Percentiles rank a stretch among this genome's conserved stretches.
Conservation (phyloP, 2,797 vertebrate species). For the Brachyrhaphis roseni region DNA sequence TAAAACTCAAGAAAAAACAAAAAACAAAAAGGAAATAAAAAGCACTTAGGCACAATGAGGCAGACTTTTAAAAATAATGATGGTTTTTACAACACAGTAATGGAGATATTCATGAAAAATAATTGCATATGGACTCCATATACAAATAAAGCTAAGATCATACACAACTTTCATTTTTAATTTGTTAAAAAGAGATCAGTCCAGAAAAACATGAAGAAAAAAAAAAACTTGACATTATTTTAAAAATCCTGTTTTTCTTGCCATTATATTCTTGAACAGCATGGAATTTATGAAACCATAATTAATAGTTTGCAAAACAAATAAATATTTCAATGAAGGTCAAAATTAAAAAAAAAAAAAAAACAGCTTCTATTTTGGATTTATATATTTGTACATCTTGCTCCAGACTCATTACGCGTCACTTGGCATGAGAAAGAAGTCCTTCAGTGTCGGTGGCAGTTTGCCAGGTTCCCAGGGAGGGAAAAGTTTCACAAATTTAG, state of each 20-base stretch:
- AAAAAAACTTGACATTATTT: neutral
- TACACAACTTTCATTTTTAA: neutral
- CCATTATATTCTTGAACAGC: neutral
- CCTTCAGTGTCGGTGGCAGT: rapidly evolving
- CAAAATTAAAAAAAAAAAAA: neutral
- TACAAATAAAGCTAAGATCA: neutral
- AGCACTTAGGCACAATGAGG: too few relatives aligned
- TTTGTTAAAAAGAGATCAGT: too few relatives aligned
- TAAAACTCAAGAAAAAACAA: too few relatives aligned
- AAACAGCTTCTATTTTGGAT: neutral
- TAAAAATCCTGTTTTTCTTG: neutral
- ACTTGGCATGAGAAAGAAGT: constrained; percentile 1
- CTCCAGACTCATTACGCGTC: too few relatives aligned
- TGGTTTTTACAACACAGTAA: neutral
- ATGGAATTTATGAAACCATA: neutral
- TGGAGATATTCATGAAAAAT: neutral
- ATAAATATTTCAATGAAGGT: neutral
- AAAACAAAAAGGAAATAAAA: too few relatives aligned
- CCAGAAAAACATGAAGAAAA: too few relatives aligned
- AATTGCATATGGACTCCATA: neutral
- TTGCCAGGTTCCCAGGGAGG: neutral
- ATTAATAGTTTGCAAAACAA: neutral
- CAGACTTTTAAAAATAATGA: neutral
- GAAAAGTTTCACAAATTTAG: neutral
- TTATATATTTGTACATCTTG: neutral